Conservation (phyloP, 2,797 vertebrate species). For the Ibycter americanus region DNA sequence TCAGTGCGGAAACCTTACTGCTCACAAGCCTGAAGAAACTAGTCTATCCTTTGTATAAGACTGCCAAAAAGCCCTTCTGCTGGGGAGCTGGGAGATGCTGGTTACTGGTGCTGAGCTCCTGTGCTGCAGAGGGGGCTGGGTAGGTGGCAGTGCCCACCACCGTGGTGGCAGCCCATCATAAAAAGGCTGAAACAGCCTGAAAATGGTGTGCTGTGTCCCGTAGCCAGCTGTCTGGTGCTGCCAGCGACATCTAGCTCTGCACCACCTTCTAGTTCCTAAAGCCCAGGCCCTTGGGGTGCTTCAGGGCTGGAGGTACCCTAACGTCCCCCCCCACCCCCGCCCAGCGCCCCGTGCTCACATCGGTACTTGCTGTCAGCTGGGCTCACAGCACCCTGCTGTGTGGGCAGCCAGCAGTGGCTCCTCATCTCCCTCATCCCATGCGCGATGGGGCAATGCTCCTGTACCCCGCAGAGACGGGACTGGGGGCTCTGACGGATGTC, state of each 20-base stretch:
- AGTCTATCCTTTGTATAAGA: not conserved
- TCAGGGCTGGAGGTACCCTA: too few relatives aligned
- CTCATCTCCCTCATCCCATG: not conserved
- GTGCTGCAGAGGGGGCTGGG: rapidly evolving
- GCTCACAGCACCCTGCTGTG: not conserved
- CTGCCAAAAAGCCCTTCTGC: not conserved
- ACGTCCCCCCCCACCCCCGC: rapidly evolving
- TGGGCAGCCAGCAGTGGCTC: not conserved
- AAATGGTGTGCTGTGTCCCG: rapidly evolving
- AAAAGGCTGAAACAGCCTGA: not conserved
- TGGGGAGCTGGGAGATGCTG: not conserved
- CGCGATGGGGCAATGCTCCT: not conserved
- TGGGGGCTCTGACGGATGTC: rapidly evolving
- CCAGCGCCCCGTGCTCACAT: rapidly evolving
- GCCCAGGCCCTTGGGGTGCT: not conserved
- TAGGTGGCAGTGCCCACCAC: not conserved
- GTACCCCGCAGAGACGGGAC: rapidly evolving
- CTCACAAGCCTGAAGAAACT: not conserved
- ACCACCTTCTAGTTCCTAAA: not conserved
- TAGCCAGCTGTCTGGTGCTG: not conserved
- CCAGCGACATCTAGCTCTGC: not conserved
- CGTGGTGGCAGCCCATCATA: rapidly evolving
- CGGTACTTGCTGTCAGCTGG: too few relatives aligned
- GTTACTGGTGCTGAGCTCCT: not conserved
- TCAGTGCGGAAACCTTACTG: not conserved